Conservation (phyloP, 1,140 invertebrate genomes). For the Drosophila rufa region DNA sequence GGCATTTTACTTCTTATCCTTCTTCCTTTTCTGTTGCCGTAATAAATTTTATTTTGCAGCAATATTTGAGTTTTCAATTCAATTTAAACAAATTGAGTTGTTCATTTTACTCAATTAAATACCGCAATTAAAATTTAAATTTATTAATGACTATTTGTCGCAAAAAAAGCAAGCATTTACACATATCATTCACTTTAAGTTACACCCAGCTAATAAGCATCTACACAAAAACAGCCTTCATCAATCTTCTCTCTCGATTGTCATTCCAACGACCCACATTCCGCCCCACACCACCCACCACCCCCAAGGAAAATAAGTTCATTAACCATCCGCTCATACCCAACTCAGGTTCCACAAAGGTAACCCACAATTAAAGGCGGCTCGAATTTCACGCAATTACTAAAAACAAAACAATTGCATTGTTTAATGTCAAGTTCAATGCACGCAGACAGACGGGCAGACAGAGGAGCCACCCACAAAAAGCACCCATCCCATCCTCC, state of each 20-base stretch:
- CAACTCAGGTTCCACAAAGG: conserved; percentile 48
- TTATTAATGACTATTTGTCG: background rate
- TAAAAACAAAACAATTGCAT: conserved; percentile 72
- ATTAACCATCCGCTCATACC: conserved; percentile 41
- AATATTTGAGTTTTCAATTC: too few relatives aligned
- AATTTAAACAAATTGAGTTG: background rate
- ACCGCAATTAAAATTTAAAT: background rate
- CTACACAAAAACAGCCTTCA: conserved; percentile 19
- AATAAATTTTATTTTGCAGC: too few relatives aligned
- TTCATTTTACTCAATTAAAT: background rate
- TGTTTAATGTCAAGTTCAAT: conserved; percentile 79
- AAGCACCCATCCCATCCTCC: conserved; percentile 45
- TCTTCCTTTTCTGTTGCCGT: too few relatives aligned
- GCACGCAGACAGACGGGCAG: conserved; percentile 54
- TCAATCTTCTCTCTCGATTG: conserved; percentile 40
- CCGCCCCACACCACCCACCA: conserved; percentile 31
- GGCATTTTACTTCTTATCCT: background rate
- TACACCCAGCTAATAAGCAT: conserved; percentile 39
- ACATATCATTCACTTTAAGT: conserved; percentile 12
- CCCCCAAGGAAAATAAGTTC: conserved; percentile 28
- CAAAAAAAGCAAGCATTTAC: conserved; percentile 14
- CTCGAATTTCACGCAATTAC: conserved; percentile 77
- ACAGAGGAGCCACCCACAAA: conserved; percentile 36
- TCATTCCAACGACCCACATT: conserved; percentile 43
- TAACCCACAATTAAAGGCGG: conserved; percentile 76